Conservation (phyloP, 2,888 invertebrate species). For the Lordiphosa andalusiaca region DNA sequence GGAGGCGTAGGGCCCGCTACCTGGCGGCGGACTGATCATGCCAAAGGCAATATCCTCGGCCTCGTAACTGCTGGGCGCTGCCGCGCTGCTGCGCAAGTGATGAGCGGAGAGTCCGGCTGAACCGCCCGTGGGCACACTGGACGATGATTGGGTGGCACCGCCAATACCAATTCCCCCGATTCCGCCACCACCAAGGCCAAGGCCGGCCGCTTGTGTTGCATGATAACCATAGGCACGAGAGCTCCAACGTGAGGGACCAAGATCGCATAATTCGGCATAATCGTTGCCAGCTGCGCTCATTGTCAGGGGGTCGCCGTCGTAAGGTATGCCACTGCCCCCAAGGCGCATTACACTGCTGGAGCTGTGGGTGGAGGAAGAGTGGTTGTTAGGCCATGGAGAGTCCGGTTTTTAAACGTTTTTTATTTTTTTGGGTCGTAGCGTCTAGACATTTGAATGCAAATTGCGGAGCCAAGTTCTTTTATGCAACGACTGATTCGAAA, state of each 20-base stretch:
- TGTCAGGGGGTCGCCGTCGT: constrained; percentile 80
- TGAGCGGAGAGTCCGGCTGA: constrained; percentile 76
- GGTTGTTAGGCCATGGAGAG: background rate
- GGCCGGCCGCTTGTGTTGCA: constrained; percentile 67
- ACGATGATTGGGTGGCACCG: constrained; percentile 72
- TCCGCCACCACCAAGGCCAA: constrained; percentile 54
- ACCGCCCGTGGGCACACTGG: constrained; percentile 76
- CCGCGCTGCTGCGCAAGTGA: constrained; percentile 71
- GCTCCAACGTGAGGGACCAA: constrained; percentile 81
- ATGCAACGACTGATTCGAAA: no score
- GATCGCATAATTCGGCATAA: constrained; percentile 81
- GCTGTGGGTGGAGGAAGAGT: constrained; percentile 7
- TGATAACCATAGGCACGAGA: constrained; percentile 79
- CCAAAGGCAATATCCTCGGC: constrained; percentile 80
- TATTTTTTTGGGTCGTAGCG: no score
- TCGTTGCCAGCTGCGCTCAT: constrained; percentile 81
- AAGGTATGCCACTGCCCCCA: constrained; percentile 78
- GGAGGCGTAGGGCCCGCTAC: constrained; percentile 57
- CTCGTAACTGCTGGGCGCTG: constrained; percentile 79
- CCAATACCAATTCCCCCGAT: constrained; percentile 53
- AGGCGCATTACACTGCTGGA: constrained; percentile 78
- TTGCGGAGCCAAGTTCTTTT: no score
- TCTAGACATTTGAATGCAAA: no score
- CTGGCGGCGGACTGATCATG: constrained; percentile 76
- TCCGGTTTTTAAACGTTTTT: no score